Conservation (phyloP, 2,797 vertebrate species). For the Pseudochirops cupreus region DNA sequence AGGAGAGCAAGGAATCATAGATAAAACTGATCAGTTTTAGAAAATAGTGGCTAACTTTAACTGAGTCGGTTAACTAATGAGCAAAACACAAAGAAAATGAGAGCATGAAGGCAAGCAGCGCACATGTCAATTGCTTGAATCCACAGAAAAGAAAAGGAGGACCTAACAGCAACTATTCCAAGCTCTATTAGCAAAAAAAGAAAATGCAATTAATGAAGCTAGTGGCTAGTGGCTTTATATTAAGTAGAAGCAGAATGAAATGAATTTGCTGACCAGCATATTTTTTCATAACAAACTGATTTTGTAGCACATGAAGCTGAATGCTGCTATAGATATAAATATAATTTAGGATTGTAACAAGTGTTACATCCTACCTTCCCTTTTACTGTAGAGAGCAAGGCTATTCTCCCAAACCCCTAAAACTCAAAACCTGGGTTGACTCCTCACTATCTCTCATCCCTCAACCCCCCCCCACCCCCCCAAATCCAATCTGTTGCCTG, state of each 20-base stretch:
- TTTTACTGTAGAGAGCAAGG: neutral
- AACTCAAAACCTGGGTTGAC: neutral
- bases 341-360: neutral
- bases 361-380: neutral
- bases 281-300: neutral
- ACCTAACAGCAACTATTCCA: neutral
- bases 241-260: neutral
- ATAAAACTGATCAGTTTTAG: neutral
- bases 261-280: neutral
- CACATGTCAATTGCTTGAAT: neutral
- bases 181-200: neutral
- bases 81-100: neutral
- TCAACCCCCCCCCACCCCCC: too few species aligned
- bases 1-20: neutral
- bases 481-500: neutral
- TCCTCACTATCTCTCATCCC: neutral
- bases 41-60: neutral
- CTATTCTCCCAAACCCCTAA: neutral
- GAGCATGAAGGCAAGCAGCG: neutral
- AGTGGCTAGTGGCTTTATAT: neutral
- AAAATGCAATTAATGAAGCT: neutral
- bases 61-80: neutral
- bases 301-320: neutral
- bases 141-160: neutral
- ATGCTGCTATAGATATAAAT: neutral